Conservation (phyloP, 1,140 invertebrate species). For the Tribolium madens region DNA sequence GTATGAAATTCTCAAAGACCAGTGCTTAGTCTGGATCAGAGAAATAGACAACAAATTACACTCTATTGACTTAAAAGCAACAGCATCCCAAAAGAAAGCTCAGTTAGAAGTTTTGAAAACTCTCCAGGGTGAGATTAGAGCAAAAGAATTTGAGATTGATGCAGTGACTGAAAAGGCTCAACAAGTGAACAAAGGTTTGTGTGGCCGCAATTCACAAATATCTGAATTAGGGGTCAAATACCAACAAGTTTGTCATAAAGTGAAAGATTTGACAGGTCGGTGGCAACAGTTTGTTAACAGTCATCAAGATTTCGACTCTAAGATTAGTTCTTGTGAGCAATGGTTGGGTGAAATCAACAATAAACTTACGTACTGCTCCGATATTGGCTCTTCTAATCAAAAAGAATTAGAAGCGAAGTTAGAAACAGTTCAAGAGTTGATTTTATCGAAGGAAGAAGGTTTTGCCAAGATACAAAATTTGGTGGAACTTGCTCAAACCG, state of each 20-base stretch:
- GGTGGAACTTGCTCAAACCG: slow-evolving; percentile 89
- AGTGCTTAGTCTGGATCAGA: slow-evolving; percentile 88
- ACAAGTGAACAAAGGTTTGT: slow-evolving; percentile 79
- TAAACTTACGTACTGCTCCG: slow-evolving; percentile 87
- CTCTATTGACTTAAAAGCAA: slow-evolving; percentile 88
- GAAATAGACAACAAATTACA: slow-evolving; percentile 90
- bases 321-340: slow-evolving; percentile 81
- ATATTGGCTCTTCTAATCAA: slow-evolving; percentile 83
- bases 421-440: slow-evolving; percentile 85
- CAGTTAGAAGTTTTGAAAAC: slow-evolving; percentile 84
- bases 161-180: slow-evolving; percentile 91
- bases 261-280: slow-evolving; percentile 89
- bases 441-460: slow-evolving; percentile 91
- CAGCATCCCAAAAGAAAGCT: slow-evolving; percentile 84
- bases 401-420: slow-evolving; percentile 89
- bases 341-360: slow-evolving; percentile 89
- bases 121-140: slow-evolving; percentile 88
- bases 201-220: slow-evolving; percentile 78
- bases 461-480: slow-evolving; percentile 87
- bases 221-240: slow-evolving; percentile 92
- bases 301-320: slow-evolving; percentile 89
- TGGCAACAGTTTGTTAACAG: slow-evolving; percentile 93
- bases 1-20: slow-evolving; percentile 89
- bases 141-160: slow-evolving; percentile 94
- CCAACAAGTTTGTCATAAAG: slow-evolving; percentile 88